phyloP scores from a whole-genome alignment of 2,113 vertebrate species.

The Lonchura striata region DNA sequence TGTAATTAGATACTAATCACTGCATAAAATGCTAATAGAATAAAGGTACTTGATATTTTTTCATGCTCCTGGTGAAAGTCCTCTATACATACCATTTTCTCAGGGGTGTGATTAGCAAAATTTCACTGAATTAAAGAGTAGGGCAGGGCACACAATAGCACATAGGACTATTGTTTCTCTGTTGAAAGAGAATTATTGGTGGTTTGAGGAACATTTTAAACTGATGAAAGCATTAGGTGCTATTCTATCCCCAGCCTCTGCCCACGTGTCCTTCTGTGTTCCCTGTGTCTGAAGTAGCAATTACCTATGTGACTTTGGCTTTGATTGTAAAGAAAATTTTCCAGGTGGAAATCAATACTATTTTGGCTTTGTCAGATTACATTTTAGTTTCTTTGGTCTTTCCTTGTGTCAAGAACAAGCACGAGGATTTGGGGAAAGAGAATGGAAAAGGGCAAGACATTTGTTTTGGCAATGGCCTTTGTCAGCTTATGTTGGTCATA shows the following conservation, averaged over 20 bases:
- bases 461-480: not conserved
- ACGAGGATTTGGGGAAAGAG: not conserved
- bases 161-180: not conserved
- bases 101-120: not conserved
- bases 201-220: not conserved
- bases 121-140: not conserved
- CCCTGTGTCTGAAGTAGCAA: not conserved
- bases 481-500: not conserved
- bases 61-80: not conserved
- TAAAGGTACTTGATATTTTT: slow-evolving; percentile 7
- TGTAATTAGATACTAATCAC: slow-evolving; percentile 24
- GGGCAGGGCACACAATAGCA: not conserved
- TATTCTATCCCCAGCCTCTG: not conserved
- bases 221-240: not conserved
- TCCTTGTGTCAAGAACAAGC: not conserved
- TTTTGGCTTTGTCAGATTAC: not conserved
- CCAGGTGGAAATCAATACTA: slow-evolving; percentile 6
- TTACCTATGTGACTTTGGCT: not conserved
- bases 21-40: slow-evolving; percentile 13
- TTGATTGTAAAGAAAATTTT: not conserved
- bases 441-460: not conserved
- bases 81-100: not conserved
- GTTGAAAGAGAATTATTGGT: not conserved
- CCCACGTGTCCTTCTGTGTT: not conserved
- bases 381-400: not conserved